These are phyloP conservation scores for Sarcophilus harrisii DNA, from an alignment of 2,797 vertebrate genomes.

Conservation along the genomic window DNA sequence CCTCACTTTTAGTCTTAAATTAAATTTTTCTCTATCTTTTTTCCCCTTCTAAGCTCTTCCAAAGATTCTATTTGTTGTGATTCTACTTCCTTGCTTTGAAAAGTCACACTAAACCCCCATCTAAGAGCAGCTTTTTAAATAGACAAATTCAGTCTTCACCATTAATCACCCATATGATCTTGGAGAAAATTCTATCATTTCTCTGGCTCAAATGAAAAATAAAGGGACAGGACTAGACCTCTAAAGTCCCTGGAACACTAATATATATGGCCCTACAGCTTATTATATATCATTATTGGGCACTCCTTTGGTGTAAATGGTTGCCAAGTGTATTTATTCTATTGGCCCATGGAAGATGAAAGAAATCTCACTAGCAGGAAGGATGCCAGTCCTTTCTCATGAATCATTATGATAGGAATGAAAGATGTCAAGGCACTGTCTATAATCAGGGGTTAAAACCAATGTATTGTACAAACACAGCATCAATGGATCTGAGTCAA, in stretches of 20 bases:
- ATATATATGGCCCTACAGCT: background rate
- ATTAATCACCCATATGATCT: background rate
- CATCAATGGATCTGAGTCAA: background rate
- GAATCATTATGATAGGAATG: background rate
- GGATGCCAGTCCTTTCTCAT: background rate
- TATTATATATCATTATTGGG: background rate
- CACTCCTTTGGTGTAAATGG: background rate
- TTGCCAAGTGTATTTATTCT: background rate
- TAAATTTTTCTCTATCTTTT: background rate
- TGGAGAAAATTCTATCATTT: background rate
- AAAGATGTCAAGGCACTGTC: too few species aligned
- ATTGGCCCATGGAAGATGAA: background rate
- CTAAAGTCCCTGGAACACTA: background rate
- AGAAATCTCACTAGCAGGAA: background rate
- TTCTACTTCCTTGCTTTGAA: background rate
- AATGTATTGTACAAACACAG: background rate
- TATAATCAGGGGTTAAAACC: background rate
- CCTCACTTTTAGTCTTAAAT: background rate
- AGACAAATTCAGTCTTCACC: background rate
- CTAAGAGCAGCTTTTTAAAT: background rate
- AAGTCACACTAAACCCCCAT: background rate
- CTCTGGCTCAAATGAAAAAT: background rate
- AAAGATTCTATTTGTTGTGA: background rate
- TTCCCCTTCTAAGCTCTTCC: constrained; percentile 15
- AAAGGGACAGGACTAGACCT: background rate